Base-by-base conservation (phyloP, 2,888 invertebrate species). In the Philereme transversata region DNA sequence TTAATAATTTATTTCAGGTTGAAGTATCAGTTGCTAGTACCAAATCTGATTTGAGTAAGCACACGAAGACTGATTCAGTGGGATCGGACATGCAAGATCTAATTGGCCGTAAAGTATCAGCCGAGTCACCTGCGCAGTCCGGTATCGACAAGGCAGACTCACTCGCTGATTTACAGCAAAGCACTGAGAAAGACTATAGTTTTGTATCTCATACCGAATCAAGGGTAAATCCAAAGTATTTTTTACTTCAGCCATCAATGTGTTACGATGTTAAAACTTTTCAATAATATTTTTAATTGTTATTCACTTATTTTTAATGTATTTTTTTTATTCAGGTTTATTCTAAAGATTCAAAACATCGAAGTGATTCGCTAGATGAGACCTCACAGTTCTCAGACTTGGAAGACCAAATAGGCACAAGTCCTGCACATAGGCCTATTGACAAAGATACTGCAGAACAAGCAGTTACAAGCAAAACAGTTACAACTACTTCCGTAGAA, bases 121-220 rank as follows among this genome's bases (percentile, higher is more conserved):
- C 87, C 70, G 92, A 90, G 57, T 91, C 91, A 22, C 82, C 90
- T 5, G 69, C 83, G 44, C 84, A 81, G 9, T 90, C 90, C 36
- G 82, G 74, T n/a, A 81, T 82, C 64, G 92, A 91, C 57, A 91
- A 89, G 72, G 80, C 86, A 4, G 93, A 93, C 73, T 93, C 92
- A 4, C 76, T 90, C 10, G 88, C 85, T 62, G 93, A 93, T 60
- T 77, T 92, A 69, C 92, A 87, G 63, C 92, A 90, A 67, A 91
- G 90, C 66, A 92, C 91, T 46, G 92, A 92, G 69, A 88, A 83
- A 76, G 92, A 92, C 59, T 84, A 87, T 63, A 92, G 92, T 73
- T 91, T 88, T 72, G 76, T 92, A 41, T 92, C 93, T 4, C 92
- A 92, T 76, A 91, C 92, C 55, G 93, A 93, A 75, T 93, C 93